phyloP scores from a whole-genome alignment of 2,113 vertebrate genomes.

The Mesitornis unicolor region DNA sequence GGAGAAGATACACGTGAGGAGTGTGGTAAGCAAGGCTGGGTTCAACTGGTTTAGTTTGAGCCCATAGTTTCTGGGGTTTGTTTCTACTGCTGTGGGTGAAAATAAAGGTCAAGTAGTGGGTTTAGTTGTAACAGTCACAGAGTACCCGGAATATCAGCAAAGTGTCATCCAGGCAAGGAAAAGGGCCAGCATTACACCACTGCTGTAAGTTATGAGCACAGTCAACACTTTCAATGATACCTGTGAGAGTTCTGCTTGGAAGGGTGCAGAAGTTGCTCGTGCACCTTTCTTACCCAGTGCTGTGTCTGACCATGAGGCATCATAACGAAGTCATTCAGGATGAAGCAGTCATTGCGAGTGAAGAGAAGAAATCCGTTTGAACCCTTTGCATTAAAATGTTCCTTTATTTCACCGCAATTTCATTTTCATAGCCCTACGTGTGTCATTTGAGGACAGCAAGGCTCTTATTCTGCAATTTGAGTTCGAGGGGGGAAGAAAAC shows the following conservation, averaged over 20 bases:
- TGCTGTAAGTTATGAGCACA: not conserved
- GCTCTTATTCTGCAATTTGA: not conserved
- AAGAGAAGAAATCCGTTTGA: not conserved
- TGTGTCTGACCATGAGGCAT: not conserved
- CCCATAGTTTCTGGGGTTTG: not conserved
- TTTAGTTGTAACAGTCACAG: not conserved
- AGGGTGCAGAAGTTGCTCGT: not conserved
- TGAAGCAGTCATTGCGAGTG: not conserved
- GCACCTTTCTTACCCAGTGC: not conserved
- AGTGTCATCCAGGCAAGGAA: not conserved
- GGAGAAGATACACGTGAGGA: not conserved
- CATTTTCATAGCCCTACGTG: not conserved
- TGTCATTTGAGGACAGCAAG: not conserved
- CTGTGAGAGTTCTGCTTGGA: not conserved
- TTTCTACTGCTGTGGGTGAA: not conserved
- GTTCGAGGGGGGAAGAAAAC: fast-evolving
- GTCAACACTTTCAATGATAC: not conserved
- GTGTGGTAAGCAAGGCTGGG: not conserved
- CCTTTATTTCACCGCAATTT: not conserved
- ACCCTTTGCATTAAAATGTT: not conserved
- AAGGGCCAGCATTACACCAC: not conserved
- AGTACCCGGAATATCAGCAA: not conserved
- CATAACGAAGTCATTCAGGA: not conserved
- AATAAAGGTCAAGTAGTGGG: not conserved
- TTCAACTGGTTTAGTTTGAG: not conserved